Evolutionary conservation across 2,888 invertebrate genomes (phyloP).

Genomic region (Gortyna flavago): DNA sequence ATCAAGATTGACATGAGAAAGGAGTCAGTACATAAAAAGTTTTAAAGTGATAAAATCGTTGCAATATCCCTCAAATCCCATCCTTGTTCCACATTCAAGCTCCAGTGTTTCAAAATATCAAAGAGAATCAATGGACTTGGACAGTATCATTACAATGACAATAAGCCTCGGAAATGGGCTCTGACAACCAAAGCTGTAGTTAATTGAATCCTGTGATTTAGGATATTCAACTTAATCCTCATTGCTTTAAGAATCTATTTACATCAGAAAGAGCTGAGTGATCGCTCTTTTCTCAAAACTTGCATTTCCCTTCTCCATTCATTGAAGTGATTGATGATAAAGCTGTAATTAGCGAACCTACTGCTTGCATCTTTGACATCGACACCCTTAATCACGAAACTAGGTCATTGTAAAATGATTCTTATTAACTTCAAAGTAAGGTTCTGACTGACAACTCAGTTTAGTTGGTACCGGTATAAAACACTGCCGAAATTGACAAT

Average conservation of each 20-base stretch:
- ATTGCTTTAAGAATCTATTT: conserved; percentile 61
- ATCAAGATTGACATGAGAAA: conserved; percentile 37
- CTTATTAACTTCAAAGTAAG: conserved; percentile 71
- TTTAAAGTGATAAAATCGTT: neutral
- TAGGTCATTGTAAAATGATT: conserved; percentile 70
- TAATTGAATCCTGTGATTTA: conserved; percentile 64
- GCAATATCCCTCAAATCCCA: conserved; percentile 8
- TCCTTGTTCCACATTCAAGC: conserved; percentile 34
- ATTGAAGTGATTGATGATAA: conserved; percentile 83
- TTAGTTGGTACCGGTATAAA: conserved; percentile 65
- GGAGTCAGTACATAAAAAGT: conserved; percentile 5
- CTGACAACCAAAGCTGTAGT: conserved; percentile 58
- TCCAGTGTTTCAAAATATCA: conserved; percentile 56
- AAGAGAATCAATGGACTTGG: conserved; percentile 58
- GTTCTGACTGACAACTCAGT: conserved; percentile 67
- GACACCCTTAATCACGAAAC: conserved; percentile 62
- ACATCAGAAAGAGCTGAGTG: conserved; percentile 24
- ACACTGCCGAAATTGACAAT: conserved; percentile 84
- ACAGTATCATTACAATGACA: conserved; percentile 64
- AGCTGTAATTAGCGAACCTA: conserved; percentile 82
- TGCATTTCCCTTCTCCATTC: conserved; percentile 70
- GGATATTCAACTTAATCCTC: conserved; percentile 54
- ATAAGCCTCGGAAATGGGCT: conserved; percentile 55
- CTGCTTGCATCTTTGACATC: conserved; percentile 76
- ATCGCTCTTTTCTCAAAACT: conserved; percentile 58